Evolutionary conservation across 2,888 invertebrate genomes (phyloP), one percentile per base, ranked within the genome.

Genomic region (Agonopterix alstromeriana): DNA sequence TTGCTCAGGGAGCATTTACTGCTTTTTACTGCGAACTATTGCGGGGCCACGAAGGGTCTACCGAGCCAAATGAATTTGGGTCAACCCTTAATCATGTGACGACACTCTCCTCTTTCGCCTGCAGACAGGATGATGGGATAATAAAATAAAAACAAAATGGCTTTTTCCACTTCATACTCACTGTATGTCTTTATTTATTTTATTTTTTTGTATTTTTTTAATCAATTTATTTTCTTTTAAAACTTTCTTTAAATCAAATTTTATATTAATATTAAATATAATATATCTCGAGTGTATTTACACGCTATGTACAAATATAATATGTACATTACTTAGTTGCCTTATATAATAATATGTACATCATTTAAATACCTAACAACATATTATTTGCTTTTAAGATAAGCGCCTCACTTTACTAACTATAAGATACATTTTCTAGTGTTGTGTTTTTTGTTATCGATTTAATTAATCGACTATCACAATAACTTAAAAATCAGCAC

Each of bases 151-250:
- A 60, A 59, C 77, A 66, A 65, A n/a, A 58, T 70, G 74, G 67
- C 69, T 72, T 82, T 82, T 82, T 84, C 81, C 77, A 72, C 80
- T 82, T 83, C 86, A 85, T 85, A 87, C 87, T 84, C 77, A 77
- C 78, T 80, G 87, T 84, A 87, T 85, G 83, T 83, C 66, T 85
- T 83, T 85, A 82, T 83, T 81, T 63, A 69, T 85, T 85, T 84
- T 84, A 69, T 85, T 85, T 84, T 84, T 82, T 73, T 77, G 65
- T 68, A 11, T 57, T 73, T 82, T 78, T 82, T 82, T 75, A 70
- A 65, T 71, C 54, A 71, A 73, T 82, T 81, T 77, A 74, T 80
- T 83, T 74, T 66, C 63, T 78, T 82, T 75, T 80, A 83, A 86
- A 83, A 82, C 78, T 81, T 60, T 82, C 70, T 83, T 82, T 81